Percentiles rank a stretch among this genome's conserved stretches.
Evolutionary conservation across 1,140 invertebrate species (phyloP).

Genomic region (Wiebesia pumilae): DNA sequence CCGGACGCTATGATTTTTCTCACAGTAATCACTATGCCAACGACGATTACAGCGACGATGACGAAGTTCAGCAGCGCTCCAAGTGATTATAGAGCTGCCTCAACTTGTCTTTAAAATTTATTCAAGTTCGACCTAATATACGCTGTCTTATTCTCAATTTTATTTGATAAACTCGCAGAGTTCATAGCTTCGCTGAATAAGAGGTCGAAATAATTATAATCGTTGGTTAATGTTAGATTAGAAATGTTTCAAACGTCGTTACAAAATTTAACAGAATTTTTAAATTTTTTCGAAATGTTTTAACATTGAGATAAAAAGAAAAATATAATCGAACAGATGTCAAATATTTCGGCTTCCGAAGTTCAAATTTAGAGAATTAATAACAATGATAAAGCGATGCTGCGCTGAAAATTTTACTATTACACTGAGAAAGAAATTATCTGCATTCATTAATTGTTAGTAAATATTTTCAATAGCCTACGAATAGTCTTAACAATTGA

Average conservation of each 20-base stretch:
- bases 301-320: not conserved
- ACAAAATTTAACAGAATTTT: not conserved
- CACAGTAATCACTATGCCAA: constrained; percentile 68
- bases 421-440: not conserved
- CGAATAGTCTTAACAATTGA: not conserved
- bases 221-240: constrained; percentile 10
- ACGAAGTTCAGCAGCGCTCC: constrained; percentile 66
- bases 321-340: constrained; percentile 21
- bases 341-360: constrained; percentile 2
- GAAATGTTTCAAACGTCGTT: not conserved
- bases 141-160: constrained; percentile 37
- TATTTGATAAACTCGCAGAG: constrained; percentile 21
- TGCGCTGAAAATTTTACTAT: constrained; percentile 29
- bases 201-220: constrained; percentile 12
- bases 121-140: constrained; percentile 43
- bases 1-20: constrained; percentile 73
- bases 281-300: not conserved
- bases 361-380: constrained; percentile 10
- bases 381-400: constrained; percentile 18
- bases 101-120: constrained; percentile 39
- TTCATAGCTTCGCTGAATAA: constrained; percentile 16
- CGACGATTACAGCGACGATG: constrained; percentile 75
- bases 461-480: not conserved
- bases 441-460: not conserved
- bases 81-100: constrained; percentile 42